Conservation (phyloP, 2,888 invertebrate species). For the Heliconius aoede region DNA sequence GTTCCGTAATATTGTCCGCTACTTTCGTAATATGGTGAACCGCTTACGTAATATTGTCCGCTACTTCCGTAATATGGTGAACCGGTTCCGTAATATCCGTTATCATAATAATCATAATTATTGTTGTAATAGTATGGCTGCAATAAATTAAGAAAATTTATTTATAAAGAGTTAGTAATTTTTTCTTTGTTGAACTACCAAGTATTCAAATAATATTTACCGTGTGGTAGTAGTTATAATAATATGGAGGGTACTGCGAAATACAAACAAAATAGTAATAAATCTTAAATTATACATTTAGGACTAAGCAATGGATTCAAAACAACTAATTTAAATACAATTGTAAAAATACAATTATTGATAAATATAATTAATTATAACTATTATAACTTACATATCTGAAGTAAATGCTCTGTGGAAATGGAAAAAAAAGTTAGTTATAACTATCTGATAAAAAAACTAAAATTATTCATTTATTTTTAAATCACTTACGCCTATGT, state of each 20-base stretch:
- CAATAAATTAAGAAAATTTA: neutral
- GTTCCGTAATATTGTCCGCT: neutral
- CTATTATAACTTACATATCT: slow-evolving; percentile 58
- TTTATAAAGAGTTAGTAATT: neutral
- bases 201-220: slow-evolving; percentile 5
- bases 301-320: neutral
- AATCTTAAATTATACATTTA: neutral
- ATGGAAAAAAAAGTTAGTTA: slow-evolving; percentile 1
- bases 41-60: neutral
- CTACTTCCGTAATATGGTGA: no score
- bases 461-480: no score
- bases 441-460: neutral
- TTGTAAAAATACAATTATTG: no score
- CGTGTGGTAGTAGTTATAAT: slow-evolving; percentile 20
- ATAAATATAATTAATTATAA: neutral
- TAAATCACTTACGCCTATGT: slow-evolving; percentile 49
- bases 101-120: neutral
- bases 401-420: slow-evolving; percentile 56
- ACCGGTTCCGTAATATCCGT: neutral
- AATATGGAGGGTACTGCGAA: slow-evolving; percentile 22
- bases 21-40: neutral
- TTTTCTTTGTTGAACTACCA: neutral
- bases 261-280: neutral
- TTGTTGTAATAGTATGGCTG: neutral
- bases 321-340: neutral